These are phyloP conservation scores for Oryzaephilus surinamensis DNA, from an alignment of 1,140 invertebrate species.

Conservation along the genomic window DNA sequence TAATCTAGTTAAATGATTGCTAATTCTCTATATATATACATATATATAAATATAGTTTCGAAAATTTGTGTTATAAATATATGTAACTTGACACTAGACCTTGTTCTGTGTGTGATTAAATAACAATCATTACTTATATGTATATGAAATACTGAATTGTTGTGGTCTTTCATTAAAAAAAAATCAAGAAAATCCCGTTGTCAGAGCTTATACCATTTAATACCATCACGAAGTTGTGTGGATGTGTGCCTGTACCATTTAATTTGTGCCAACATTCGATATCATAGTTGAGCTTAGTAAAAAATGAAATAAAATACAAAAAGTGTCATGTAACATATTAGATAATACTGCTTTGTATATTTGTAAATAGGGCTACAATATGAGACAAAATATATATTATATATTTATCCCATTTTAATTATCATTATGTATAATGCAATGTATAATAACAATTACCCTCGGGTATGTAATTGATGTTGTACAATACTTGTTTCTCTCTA, in stretches of 20 bases:
- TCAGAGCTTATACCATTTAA: no score
- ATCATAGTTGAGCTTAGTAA: constrained; percentile 22
- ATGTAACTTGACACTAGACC: constrained; percentile 32
- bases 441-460: no score
- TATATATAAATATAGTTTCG: no score
- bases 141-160: constrained; percentile 12
- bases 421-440: neutral
- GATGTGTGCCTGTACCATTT: constrained; percentile 22
- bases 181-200: constrained; percentile 5
- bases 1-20: constrained; percentile 18
- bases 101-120: constrained; percentile 23
- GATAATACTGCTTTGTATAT: constrained; percentile 31
- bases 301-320: constrained; percentile 22
- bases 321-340: constrained; percentile 34
- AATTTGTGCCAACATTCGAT: constrained; percentile 25
- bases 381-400: no score
- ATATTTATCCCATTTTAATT: constrained; percentile 3
- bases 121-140: constrained; percentile 24
- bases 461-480: neutral
- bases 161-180: constrained; percentile 18
- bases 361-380: constrained; percentile 33
- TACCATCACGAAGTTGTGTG: constrained; percentile 11
- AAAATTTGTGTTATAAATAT: constrained; percentile 11
- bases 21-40: no score
- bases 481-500: neutral